These are phyloP conservation scores for Clavelina lepadiformis DNA, from an alignment of 23 tunicate genomes.

Conservation along the genomic window DNA sequence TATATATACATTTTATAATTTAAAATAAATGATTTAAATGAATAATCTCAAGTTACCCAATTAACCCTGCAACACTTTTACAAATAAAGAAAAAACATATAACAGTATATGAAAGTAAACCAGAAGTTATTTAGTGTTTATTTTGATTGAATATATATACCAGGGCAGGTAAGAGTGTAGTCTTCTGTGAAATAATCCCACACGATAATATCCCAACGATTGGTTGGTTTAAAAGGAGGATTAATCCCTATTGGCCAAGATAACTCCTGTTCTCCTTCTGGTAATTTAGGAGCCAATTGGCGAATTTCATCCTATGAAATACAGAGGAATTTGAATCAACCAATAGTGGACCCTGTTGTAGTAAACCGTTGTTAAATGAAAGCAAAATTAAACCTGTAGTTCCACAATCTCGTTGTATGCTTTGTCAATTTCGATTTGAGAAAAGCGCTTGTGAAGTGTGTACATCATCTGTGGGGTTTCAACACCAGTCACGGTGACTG, in stretches of 20 bases:
- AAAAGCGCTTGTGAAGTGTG: conserved; percentile 74
- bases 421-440: conserved; percentile 83
- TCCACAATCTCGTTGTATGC: conserved; percentile 79
- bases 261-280: conserved; percentile 61
- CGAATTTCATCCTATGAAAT: conserved; percentile 74
- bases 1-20: no score
- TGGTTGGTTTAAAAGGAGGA: conserved; percentile 92
- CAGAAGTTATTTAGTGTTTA: no score
- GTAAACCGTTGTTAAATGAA: neutral
- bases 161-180: conserved; percentile 96
- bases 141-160: no score
- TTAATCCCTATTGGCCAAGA: conserved; percentile 99
- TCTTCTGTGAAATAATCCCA: conserved; percentile 99
- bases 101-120: no score
- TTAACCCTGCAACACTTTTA: no score
- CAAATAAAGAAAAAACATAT: no score
- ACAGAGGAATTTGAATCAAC: neutral
- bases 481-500: conserved; percentile 74
- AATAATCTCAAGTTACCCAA: no score
- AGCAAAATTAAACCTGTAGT: conserved; percentile 38
- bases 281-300: conserved; percentile 65
- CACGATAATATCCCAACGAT: conserved; percentile 94
- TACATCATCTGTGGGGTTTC: conserved; percentile 57
- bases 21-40: no score
- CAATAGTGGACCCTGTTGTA: neutral